phyloP scores from a whole-genome alignment of 1,140 invertebrate genomes.

The Medauroidea extradentata region DNA sequence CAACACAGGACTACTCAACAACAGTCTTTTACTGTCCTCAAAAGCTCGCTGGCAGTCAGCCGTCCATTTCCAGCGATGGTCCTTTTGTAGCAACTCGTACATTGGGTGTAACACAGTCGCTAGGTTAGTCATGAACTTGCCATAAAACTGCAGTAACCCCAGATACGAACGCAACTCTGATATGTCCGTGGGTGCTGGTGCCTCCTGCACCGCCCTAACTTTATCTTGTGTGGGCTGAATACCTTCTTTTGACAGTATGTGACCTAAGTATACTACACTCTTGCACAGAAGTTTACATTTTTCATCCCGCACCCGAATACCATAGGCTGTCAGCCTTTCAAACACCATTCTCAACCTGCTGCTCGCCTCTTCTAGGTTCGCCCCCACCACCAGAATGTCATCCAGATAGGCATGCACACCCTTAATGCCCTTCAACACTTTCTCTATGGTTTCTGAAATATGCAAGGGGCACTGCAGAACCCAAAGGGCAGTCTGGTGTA shows the following conservation, averaged over 20 bases:
- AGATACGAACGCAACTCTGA: constrained; percentile 26
- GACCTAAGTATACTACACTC: constrained; percentile 31
- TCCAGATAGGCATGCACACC: too few species aligned
- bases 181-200: constrained; percentile 24
- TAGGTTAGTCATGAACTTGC: constrained; percentile 29
- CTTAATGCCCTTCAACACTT: too few species aligned
- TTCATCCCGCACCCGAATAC: too few species aligned
- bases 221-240: constrained; percentile 15
- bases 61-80: constrained; percentile 30
- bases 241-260: constrained; percentile 30
- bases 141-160: constrained; percentile 25
- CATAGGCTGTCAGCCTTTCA: too few species aligned
- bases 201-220: constrained; percentile 3
- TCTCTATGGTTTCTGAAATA: too few species aligned
- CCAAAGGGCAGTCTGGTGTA: too few species aligned
- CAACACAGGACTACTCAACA: neutral
- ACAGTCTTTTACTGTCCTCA: neutral
- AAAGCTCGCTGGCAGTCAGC: neutral
- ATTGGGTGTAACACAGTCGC: constrained; percentile 26
- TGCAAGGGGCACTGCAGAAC: too few species aligned
- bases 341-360: too few species aligned
- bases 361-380: too few species aligned
- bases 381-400: too few species aligned
- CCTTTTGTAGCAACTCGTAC: constrained; percentile 25
- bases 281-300: too few species aligned